A percentile compares a stretch with the other conserved stretches of the same genome.
Conservation (phyloP, 1,140 invertebrate species). For the Epicauta chinensis region DNA sequence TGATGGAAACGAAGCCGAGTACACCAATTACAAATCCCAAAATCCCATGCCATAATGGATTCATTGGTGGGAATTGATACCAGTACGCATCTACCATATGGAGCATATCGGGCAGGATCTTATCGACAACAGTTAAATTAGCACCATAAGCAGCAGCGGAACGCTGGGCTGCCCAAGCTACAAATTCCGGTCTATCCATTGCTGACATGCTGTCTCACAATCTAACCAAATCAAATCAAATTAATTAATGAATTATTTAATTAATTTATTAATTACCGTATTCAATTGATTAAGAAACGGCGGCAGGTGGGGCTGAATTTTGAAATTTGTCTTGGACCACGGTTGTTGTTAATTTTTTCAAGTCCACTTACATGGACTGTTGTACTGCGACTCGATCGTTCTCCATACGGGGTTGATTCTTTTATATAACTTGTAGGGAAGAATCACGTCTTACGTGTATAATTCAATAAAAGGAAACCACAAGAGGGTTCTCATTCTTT, state of each 20-base stretch:
- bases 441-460: conserved; percentile 4
- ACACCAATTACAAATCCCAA: conserved; percentile 68
- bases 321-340: background rate
- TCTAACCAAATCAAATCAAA: no score
- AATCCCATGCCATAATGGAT: conserved; percentile 71
- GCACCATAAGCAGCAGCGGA: conserved; percentile 35
- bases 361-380: conserved; percentile 2
- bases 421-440: conserved; percentile 5
- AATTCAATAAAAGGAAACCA: conserved; percentile 14
- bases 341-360: background rate
- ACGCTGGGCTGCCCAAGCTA: conserved; percentile 21
- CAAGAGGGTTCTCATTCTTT: conserved; percentile 4
- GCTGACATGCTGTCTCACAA: conserved; percentile 33
- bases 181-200: conserved; percentile 40
- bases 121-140: conserved; percentile 69
- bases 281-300: no score
- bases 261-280: no score
- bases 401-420: background rate
- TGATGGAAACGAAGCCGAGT: conserved; percentile 62
- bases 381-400: conserved; percentile 1
- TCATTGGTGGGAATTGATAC: conserved; percentile 70
- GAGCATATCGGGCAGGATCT: conserved; percentile 64
- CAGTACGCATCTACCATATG: conserved; percentile 65
- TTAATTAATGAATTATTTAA: conserved; percentile 21
- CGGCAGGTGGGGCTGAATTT: no score